These are phyloP conservation scores for Leucoraja erinaceus DNA, from an alignment of 2,113 vertebrate species.

Conservation along the genomic window DNA sequence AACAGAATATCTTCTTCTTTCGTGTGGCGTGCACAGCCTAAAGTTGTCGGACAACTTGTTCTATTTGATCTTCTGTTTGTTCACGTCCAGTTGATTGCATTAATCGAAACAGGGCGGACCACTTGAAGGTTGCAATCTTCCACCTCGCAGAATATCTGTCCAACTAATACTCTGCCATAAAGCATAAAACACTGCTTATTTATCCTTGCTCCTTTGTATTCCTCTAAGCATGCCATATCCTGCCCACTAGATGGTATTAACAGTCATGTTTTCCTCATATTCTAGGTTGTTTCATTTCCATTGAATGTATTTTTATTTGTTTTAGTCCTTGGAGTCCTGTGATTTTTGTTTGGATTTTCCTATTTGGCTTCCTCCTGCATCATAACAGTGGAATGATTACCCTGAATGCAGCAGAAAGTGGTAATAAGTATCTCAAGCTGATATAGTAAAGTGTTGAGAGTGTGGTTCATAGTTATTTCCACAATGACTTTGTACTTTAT, in stretches of 20 bases:
- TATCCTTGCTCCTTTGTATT: background rate
- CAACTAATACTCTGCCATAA: background rate
- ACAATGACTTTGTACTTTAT: background rate
- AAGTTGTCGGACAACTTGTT: no score
- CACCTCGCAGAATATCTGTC: background rate
- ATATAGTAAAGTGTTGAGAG: background rate
- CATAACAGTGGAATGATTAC: background rate
- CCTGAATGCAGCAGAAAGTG: background rate
- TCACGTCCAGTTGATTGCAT: no score
- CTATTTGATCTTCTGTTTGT: no score
- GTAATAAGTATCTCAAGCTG: background rate
- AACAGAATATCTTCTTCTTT: background rate
- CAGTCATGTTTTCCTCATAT: background rate
- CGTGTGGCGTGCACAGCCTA: no score
- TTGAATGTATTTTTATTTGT: background rate
- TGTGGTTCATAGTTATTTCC: background rate
- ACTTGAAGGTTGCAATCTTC: no score
- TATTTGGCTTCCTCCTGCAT: background rate
- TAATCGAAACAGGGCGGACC: no score
- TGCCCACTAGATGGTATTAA: background rate
- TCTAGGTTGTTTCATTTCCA: background rate
- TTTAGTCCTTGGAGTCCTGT: background rate
- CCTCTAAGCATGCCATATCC: background rate
- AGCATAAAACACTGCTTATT: no score
- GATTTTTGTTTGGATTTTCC: background rate